Evolutionary conservation across 2,888 invertebrate genomes (phyloP).

Genomic region (Xestia ashworthii): DNA sequence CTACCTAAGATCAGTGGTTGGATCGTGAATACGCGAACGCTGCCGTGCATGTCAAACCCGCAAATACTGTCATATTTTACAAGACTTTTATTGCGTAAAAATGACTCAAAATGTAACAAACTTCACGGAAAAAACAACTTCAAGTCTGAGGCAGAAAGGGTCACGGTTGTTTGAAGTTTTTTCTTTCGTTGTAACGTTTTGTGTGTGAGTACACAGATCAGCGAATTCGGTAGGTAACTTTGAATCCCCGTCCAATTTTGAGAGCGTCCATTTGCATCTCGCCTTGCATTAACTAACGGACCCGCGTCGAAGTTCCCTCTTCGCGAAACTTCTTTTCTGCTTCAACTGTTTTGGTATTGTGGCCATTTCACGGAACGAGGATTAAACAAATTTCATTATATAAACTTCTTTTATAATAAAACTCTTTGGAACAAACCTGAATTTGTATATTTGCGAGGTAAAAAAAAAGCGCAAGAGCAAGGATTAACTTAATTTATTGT

Average conservation of each 20-base stretch:
- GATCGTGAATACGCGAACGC: constrained; percentile 75
- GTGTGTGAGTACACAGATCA: constrained; percentile 65
- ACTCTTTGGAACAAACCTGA: constrained; percentile 56
- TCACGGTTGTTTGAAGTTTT: constrained; percentile 39
- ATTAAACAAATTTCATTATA: constrained; percentile 67
- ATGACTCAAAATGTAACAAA: constrained; percentile 51
- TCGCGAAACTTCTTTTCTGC: constrained; percentile 67
- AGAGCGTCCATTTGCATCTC: constrained; percentile 84
- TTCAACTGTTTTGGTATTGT: constrained; percentile 64
- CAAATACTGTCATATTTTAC: constrained; percentile 80
- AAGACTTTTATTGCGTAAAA: constrained; percentile 60
- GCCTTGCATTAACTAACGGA: constrained; percentile 78
- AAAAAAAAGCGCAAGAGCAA: constrained; percentile 31
- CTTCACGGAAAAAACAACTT: constrained; percentile 63
- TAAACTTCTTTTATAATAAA: constrained; percentile 61
- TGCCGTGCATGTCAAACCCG: constrained; percentile 78
- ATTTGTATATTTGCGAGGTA: constrained; percentile 35
- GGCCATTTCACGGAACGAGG: constrained; percentile 56
- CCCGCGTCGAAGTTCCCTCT: constrained; percentile 69
- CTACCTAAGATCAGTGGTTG: constrained; percentile 77
- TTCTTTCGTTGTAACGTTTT: constrained; percentile 43
- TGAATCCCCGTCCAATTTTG: constrained; percentile 83
- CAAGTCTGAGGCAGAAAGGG: constrained; percentile 40
- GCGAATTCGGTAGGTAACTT: constrained; percentile 81
- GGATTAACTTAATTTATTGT: constrained; percentile 26